phyloP scores from a whole-genome alignment of 2,888 invertebrate genomes.

The Drosophila rellima region DNA sequence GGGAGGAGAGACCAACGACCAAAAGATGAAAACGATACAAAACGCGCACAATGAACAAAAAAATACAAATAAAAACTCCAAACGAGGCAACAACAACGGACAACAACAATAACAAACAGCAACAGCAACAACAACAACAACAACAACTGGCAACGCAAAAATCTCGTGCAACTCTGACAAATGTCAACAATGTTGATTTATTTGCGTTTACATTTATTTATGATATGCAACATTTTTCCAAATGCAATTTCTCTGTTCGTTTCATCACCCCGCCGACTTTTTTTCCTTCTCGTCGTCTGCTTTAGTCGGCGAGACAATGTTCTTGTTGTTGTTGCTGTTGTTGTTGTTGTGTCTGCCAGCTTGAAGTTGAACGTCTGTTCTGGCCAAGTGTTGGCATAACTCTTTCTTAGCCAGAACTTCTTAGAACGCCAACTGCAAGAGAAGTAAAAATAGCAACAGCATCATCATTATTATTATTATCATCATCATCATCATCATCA shows the following conservation, averaged over 20 bases:
- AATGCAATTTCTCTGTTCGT: constrained; percentile 72
- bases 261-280: not conserved
- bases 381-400: constrained; percentile 62
- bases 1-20: constrained; percentile 12
- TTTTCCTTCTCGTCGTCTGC: not conserved
- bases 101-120: constrained; percentile 2
- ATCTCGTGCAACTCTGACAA: constrained; percentile 58
- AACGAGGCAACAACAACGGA: constrained; percentile 18
- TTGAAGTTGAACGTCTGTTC: constrained; percentile 37
- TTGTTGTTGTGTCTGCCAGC: constrained; percentile 3
- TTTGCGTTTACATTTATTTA: constrained; percentile 80
- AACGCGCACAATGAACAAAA: constrained; percentile 13
- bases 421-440: constrained; percentile 1
- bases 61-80: constrained; percentile 3
- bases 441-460: not conserved
- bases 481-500: not conserved
- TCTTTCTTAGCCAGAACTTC: constrained; percentile 36
- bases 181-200: constrained; percentile 81
- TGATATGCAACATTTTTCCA: constrained; percentile 79
- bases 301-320: constrained; percentile 10
- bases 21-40: constrained; percentile 49
- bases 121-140: constrained; percentile 4
- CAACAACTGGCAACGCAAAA: constrained; percentile 1
- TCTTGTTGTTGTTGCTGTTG: constrained; percentile 22
- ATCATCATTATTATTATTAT: not conserved